phyloP scores from a whole-genome alignment of 2,888 invertebrate species.

The Phytoseiulus persimilis region DNA sequence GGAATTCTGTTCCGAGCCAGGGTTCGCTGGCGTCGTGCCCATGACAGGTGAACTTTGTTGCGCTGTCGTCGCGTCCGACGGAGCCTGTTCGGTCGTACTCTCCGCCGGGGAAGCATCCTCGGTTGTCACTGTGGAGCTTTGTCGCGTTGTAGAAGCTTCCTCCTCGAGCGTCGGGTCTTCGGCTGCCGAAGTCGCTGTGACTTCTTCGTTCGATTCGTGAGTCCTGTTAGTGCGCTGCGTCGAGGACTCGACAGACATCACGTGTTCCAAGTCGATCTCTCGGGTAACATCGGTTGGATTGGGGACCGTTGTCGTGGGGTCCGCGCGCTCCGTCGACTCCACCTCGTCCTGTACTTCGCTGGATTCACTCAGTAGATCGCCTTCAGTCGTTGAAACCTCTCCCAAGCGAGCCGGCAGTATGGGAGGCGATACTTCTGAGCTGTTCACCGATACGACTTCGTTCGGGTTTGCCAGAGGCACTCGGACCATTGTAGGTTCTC shows the following conservation, averaged over 20 bases:
- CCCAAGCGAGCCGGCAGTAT: background rate
- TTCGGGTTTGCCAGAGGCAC: background rate
- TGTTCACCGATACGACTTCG: background rate
- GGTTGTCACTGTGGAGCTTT: background rate
- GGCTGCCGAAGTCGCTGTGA: background rate
- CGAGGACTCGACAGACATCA: background rate
- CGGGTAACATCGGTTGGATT: background rate
- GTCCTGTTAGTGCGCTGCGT: background rate
- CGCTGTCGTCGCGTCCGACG: background rate
- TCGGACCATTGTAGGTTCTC: background rate
- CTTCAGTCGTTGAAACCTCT: background rate
- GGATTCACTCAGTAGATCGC: background rate
- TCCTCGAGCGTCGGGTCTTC: background rate
- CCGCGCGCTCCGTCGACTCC: background rate
- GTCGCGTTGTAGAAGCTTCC: background rate
- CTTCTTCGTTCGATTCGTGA: background rate
- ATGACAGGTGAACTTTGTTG: background rate
- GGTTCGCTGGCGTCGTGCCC: background rate
- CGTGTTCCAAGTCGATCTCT: background rate
- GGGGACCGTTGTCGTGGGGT: background rate
- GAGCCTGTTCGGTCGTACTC: background rate
- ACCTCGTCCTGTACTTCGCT: background rate
- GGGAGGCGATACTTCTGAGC: background rate
- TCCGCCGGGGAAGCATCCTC: too few relatives aligned
- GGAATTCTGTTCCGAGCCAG: background rate